phyloP scores from a whole-genome alignment of 2,797 vertebrate species.

The Muscicapa comitata region DNA sequence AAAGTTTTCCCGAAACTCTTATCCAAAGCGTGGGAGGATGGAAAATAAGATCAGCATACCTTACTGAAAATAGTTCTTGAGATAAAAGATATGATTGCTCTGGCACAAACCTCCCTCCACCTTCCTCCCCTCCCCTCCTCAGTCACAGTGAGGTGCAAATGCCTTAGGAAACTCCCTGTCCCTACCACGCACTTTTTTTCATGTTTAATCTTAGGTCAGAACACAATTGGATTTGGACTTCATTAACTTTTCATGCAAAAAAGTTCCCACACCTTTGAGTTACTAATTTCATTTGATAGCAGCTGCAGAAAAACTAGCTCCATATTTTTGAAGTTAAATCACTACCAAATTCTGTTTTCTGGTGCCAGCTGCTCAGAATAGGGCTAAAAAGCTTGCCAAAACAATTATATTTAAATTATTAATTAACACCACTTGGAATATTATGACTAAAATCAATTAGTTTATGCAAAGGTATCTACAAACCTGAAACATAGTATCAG shows the following conservation, averaged over 20 bases:
- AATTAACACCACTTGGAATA: slow-evolving; percentile 26
- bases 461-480: slow-evolving; percentile 28
- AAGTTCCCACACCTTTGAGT: neutral
- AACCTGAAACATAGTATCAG: neutral
- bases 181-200: neutral
- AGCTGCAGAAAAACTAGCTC: slow-evolving; percentile 7
- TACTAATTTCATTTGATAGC: slow-evolving; percentile 15
- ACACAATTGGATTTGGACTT: neutral
- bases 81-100: slow-evolving; percentile 18
- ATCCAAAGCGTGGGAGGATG: neutral
- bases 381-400: slow-evolving; percentile 1
- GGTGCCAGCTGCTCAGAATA: neutral
- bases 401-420: slow-evolving; percentile 30
- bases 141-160: neutral
- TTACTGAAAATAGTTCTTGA: slow-evolving; percentile 30
- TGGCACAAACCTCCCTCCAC: neutral
- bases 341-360: slow-evolving; percentile 7
- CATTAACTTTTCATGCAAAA: neutral
- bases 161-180: slow-evolving; percentile 18
- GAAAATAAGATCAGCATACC: slow-evolving; percentile 28
- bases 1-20: neutral
- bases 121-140: neutral
- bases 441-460: slow-evolving; percentile 31
- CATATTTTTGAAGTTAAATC: slow-evolving; percentile 12
- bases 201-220: slow-evolving; percentile 23